Conservation (phyloP, 64 coral and sea anemone genomes). For the Montipora sp. region DNA sequence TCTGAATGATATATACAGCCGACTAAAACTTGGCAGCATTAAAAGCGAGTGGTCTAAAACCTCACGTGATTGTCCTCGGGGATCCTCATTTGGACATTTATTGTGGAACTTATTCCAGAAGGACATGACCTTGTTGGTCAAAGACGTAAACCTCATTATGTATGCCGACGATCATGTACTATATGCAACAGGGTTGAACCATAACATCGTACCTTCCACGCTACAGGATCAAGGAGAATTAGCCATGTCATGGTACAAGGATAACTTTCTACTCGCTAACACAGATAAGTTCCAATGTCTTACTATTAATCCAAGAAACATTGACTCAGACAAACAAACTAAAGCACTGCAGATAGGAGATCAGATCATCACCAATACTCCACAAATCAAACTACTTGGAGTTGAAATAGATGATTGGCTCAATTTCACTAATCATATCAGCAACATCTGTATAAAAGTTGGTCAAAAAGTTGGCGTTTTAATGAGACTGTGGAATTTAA, state of each 20-base stretch:
- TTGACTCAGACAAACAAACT: no score
- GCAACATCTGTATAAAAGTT: background rate
- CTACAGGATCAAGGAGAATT: background rate
- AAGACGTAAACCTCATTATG: no score
- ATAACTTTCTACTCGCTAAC: no score
- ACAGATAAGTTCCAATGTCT: no score
- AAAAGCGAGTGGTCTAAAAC: conserved; percentile 33
- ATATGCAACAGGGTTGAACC: conserved; percentile 19
- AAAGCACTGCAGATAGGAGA: no score
- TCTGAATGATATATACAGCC: background rate
- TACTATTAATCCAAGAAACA: no score
- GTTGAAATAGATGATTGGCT: conserved; percentile 7
- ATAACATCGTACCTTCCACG: background rate
- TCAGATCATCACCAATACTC: no score
- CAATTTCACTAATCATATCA: conserved; percentile 18
- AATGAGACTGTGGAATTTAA: no score
- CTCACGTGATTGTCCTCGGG: conserved; percentile 20
- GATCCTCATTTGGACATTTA: conserved; percentile 22
- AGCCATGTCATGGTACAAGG: no score
- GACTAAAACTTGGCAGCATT: background rate
- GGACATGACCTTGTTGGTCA: conserved; percentile 8
- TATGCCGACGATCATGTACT: conserved; percentile 25
- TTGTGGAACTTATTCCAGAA: background rate
- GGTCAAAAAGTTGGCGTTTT: background rate
- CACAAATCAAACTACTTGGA: no score